Conservation (phyloP, 2,888 invertebrate genomes). For the Autographa pulchrina region DNA sequence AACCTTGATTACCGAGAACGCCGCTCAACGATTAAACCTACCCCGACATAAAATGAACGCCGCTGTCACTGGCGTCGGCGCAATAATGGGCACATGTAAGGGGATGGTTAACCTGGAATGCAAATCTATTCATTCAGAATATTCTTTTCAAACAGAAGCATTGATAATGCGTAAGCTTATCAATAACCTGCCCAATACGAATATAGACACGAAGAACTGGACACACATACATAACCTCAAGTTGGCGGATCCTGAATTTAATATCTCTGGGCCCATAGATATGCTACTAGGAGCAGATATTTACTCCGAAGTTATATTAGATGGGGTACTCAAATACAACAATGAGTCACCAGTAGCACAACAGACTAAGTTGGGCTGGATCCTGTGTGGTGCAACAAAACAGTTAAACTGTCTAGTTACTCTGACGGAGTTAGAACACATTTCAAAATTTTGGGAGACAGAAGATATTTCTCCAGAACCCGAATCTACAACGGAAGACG, state of each 20-base stretch:
- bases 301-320: slow-evolving; percentile 2
- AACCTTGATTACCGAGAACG: slow-evolving; percentile 16
- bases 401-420: slow-evolving; percentile 10
- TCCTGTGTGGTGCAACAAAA: slow-evolving; percentile 15
- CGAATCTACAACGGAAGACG: slow-evolving; percentile 7
- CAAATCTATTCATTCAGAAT: slow-evolving; percentile 21
- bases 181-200: slow-evolving; percentile 12
- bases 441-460: slow-evolving; percentile 15
- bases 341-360: slow-evolving; percentile 10
- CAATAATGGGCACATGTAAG: slow-evolving; percentile 6
- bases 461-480: neutral
- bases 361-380: slow-evolving; percentile 19
- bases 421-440: neutral
- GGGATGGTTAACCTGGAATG: neutral
- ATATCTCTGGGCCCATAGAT: slow-evolving; percentile 5
- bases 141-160: slow-evolving; percentile 15
- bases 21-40: slow-evolving; percentile 10
- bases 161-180: slow-evolving; percentile 16
- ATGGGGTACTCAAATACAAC: slow-evolving; percentile 1
- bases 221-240: slow-evolving; percentile 2
- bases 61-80: slow-evolving; percentile 5
- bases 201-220: neutral
- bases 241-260: slow-evolving; percentile 19
- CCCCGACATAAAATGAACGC: slow-evolving; percentile 8
- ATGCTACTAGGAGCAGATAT: slow-evolving; percentile 12